These are phyloP conservation scores for Drosophila biarmipes DNA, from an alignment of 1,140 invertebrate genomes.

Conservation along the genomic window DNA sequence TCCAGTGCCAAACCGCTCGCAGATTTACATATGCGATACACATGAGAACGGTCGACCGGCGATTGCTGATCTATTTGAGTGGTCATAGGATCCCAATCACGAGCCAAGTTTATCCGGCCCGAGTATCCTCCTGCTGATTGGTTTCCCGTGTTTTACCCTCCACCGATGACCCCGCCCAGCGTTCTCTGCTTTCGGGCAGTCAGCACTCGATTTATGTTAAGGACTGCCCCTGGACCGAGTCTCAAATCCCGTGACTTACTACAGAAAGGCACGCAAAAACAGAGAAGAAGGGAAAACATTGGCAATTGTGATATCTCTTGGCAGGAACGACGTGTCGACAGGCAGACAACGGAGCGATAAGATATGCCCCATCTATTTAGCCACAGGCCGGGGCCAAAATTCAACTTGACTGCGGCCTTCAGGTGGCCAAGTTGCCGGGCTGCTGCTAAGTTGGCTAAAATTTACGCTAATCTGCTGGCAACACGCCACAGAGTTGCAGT, in stretches of 20 bases:
- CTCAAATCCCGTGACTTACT: slow-evolving; percentile 59
- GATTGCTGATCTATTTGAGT: slow-evolving; percentile 32
- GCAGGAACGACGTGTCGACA: slow-evolving; percentile 77
- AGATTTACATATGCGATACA: slow-evolving; percentile 33
- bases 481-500: slow-evolving; percentile 57
- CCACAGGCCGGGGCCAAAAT: slow-evolving; percentile 46
- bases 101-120: slow-evolving; percentile 23
- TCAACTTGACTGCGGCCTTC: slow-evolving; percentile 45
- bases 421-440: slow-evolving; percentile 27
- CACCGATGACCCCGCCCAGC: slow-evolving; percentile 9
- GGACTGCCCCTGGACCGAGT: slow-evolving; percentile 31
- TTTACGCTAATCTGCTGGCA: slow-evolving; percentile 75
- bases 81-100: slow-evolving; percentile 17
- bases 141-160: slow-evolving; percentile 19
- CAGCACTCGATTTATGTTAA: slow-evolving; percentile 50
- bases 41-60: slow-evolving; percentile 2
- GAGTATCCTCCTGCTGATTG: slow-evolving; percentile 11
- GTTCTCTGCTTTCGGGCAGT: slow-evolving; percentile 29
- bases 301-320: slow-evolving; percentile 69
- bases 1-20: slow-evolving; percentile 5
- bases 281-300: slow-evolving; percentile 23
- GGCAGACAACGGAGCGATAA: slow-evolving; percentile 67
- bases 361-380: slow-evolving; percentile 76
- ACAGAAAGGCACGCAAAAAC: slow-evolving; percentile 59
- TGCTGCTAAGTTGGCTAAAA: slow-evolving; percentile 48